Evolutionary conservation across 1,140 invertebrate species (phyloP).

Genomic region (Patella vulgata): DNA sequence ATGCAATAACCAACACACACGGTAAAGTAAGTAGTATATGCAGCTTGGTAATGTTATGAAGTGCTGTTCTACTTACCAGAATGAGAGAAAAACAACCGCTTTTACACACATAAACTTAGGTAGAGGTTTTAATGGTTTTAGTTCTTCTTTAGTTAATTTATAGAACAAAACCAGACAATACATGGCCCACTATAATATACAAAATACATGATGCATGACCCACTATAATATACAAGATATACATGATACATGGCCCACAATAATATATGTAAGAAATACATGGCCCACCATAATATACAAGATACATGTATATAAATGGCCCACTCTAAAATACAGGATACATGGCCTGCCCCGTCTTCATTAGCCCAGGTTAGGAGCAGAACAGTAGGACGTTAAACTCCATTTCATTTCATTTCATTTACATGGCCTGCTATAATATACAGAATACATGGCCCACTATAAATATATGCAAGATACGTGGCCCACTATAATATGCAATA

Average conservation of each 20-base stretch:
- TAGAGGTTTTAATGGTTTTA: constrained; percentile 91
- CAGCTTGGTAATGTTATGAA: no score
- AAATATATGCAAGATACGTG: constrained; percentile 80
- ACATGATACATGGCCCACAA: not conserved
- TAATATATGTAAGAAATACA: constrained; percentile 77
- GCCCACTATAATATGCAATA: constrained; percentile 73
- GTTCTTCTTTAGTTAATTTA: constrained; percentile 84
- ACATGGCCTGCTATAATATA: constrained; percentile 81
- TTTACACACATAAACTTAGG: constrained; percentile 98
- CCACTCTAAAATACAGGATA: not conserved
- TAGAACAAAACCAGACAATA: constrained; percentile 96
- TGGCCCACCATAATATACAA: constrained; percentile 72
- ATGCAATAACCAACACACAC: no score
- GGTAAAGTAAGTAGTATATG: no score
- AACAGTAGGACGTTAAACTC: no score
- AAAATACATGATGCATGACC: constrained; percentile 9
- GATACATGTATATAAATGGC: not conserved
- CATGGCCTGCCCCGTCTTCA: no score
- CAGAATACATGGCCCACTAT: not conserved
- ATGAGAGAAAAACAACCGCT: constrained; percentile 97
- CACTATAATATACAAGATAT: not conserved
- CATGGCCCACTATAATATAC: constrained; percentile 77
- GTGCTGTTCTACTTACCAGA: constrained; percentile 84
- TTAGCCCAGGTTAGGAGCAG: no score
- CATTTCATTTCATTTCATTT: constrained; percentile 60